Percentiles rank a stretch among this genome's conserved stretches.
Conservation (phyloP, 2,888 invertebrate species). For the Fragum fragum region DNA sequence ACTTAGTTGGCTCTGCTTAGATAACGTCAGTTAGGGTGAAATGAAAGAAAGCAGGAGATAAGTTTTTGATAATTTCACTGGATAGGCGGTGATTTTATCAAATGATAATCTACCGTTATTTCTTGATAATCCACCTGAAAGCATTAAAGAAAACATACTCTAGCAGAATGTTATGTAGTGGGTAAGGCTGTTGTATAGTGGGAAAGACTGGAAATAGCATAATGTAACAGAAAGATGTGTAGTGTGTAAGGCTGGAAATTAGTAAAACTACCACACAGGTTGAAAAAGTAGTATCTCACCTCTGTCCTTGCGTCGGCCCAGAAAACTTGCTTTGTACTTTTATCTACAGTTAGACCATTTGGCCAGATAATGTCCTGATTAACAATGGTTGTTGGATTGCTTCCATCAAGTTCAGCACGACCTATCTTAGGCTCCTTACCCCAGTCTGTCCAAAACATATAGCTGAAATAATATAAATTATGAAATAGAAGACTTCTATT, state of each 20-base stretch:
- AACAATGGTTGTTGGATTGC: constrained; percentile 94
- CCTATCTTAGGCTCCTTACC: constrained; percentile 97
- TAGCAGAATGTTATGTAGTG: too few relatives aligned
- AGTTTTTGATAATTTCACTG: too few relatives aligned
- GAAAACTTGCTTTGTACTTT: constrained; percentile 77
- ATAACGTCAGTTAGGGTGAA: too few relatives aligned
- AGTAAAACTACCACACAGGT: too few relatives aligned
- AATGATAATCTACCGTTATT: too few relatives aligned
- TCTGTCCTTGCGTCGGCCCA: constrained; percentile 87
- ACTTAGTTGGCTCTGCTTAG: too few relatives aligned
- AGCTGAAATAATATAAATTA: constrained; percentile 87
- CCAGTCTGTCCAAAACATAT: constrained; percentile 99
- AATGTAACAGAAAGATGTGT: background rate
- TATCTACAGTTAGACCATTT: constrained; percentile 94
- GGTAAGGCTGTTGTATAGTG: constrained; percentile 59
- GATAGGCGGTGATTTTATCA: too few relatives aligned
- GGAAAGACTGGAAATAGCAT: background rate
- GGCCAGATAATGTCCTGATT: constrained; percentile 94
- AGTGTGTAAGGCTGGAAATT: too few relatives aligned
- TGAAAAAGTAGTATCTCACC: constrained; percentile 76
- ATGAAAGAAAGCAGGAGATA: too few relatives aligned
- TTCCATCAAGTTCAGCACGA: constrained; percentile 98
- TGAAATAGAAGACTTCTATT: too few relatives aligned
- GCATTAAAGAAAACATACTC: too few relatives aligned
- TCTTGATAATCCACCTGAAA: too few relatives aligned